A percentile compares a stretch with the other conserved stretches of the same genome.
phyloP scores from a whole-genome alignment of 2,888 invertebrate genomes.

The Drosophila cognata region DNA sequence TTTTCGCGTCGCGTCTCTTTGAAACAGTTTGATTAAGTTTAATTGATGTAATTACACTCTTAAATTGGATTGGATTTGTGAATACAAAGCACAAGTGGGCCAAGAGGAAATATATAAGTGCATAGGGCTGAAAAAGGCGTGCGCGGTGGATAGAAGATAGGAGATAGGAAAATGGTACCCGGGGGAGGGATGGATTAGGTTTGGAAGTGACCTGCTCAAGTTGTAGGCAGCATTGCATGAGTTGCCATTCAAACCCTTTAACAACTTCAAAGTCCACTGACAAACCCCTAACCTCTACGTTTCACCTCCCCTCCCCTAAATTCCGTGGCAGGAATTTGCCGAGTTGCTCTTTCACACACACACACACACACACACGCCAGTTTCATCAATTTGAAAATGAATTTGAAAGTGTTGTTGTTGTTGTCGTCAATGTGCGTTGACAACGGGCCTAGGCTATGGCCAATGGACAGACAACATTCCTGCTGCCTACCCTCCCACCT shows the following conservation, averaged over 20 bases:
- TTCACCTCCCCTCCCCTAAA: background rate
- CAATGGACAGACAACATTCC: conserved; percentile 44
- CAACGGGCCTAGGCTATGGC: conserved; percentile 48
- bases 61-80: conserved; percentile 79
- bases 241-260: conserved; percentile 68
- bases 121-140: background rate
- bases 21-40: conserved; percentile 81
- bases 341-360: conserved; percentile 24
- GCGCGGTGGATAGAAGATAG: background rate
- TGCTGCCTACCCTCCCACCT: conserved; percentile 2
- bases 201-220: conserved; percentile 15
- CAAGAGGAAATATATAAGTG: background rate
- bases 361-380: conserved; percentile 32
- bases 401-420: conserved; percentile 74
- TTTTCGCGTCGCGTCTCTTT: conserved; percentile 64
- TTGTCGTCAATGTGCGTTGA: conserved; percentile 49
- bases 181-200: background rate
- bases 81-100: conserved; percentile 60
- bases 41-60: conserved; percentile 81
- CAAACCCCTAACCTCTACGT: conserved; percentile 3
- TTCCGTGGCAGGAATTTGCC: conserved; percentile 15
- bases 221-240: conserved; percentile 20
- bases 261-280: conserved; percentile 66
- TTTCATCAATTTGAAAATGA: conserved; percentile 80
- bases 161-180: background rate